Conservation (phyloP, 2,113 vertebrate species). For the Acrocephalus arundinaceus region DNA sequence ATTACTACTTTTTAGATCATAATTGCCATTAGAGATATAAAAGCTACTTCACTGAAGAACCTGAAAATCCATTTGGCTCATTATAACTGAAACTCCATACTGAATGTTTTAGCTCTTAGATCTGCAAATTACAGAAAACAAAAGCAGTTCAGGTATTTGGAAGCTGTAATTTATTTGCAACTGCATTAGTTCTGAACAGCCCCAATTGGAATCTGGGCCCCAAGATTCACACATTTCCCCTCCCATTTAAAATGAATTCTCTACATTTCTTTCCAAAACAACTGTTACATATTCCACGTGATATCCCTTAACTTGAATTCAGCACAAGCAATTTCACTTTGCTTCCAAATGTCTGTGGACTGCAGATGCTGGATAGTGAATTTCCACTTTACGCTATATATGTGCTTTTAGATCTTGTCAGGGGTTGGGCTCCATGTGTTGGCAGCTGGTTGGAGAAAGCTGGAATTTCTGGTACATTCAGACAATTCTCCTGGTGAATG, state of each 20-base stretch:
- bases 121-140: not conserved
- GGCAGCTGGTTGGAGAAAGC: not conserved
- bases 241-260: not conserved
- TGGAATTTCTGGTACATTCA: not conserved
- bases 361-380: not conserved
- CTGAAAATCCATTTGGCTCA: not conserved
- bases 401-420: not conserved
- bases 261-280: not conserved
- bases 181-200: not conserved
- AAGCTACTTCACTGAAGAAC: not conserved
- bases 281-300: not conserved
- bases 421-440: not conserved
- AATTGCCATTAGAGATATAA: not conserved
- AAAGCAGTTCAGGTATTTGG: not conserved
- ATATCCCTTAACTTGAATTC: not conserved
- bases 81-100: not conserved
- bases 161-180: not conserved
- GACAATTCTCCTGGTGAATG: not conserved
- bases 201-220: accelerated
- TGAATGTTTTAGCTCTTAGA: not conserved
- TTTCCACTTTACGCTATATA: not conserved
- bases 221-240: not conserved
- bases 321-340: not conserved
- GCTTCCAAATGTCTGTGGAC: not conserved
- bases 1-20: not conserved